Evolutionary conservation across 2,113 vertebrate species (phyloP).

Genomic region (Amblyornis subalaris): DNA sequence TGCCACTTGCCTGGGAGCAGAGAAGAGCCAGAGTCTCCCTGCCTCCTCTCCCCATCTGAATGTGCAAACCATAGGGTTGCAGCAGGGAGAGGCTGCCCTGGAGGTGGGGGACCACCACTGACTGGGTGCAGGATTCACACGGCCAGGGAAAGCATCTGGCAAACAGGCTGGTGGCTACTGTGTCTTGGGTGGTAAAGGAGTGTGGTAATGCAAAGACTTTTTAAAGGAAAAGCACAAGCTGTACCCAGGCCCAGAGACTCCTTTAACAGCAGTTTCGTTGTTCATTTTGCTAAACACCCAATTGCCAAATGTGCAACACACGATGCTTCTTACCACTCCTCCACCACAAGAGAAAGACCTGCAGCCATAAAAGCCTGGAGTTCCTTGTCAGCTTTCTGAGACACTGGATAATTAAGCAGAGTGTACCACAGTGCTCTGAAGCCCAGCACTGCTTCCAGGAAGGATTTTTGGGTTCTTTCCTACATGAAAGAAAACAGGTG

Average conservation of each 20-base stretch:
- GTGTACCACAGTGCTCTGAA: neutral
- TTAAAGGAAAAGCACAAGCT: neutral
- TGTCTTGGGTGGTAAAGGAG: neutral
- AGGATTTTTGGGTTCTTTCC: neutral
- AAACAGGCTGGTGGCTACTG: neutral
- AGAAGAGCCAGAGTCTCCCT: neutral
- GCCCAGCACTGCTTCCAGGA: neutral
- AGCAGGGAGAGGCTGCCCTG: neutral
- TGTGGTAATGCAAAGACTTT: neutral
- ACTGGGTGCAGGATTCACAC: fast-evolving
- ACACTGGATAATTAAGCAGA: neutral
- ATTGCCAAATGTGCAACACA: neutral
- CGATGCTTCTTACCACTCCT: fast-evolving
- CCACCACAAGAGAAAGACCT: neutral
- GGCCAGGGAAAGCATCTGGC: neutral
- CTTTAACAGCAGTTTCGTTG: neutral
- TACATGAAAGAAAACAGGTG: neutral
- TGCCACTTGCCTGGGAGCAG: neutral
- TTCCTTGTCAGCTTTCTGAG: neutral
- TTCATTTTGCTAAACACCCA: neutral
- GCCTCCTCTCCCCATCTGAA: neutral
- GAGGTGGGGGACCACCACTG: neutral
- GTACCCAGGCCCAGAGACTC: neutral
- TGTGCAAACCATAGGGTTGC: neutral
- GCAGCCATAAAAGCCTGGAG: neutral